phyloP scores from a whole-genome alignment of 2,888 invertebrate genomes.

The Xestia rhomboidea region DNA sequence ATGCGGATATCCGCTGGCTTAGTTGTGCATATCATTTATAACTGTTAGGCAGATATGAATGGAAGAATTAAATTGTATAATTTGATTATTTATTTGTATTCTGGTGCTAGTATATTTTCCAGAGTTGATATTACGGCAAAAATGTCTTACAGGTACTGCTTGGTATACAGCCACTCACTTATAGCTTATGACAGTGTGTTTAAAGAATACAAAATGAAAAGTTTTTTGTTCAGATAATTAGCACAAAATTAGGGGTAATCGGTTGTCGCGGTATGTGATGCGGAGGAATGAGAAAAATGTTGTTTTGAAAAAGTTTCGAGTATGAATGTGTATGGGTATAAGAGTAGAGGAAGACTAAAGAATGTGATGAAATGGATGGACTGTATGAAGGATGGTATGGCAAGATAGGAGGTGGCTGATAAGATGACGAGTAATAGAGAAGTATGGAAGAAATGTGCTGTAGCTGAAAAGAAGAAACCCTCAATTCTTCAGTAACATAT shows the following conservation, averaged over 20 bases:
- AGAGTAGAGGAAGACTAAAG: too few relatives aligned
- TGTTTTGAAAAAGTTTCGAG: too few relatives aligned
- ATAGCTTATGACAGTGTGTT: neutral
- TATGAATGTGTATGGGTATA: too few relatives aligned
- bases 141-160: neutral
- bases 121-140: neutral
- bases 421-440: too few relatives aligned
- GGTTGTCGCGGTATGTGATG: too few relatives aligned
- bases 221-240: neutral
- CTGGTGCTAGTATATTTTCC: neutral
- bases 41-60: conserved; percentile 22
- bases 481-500: neutral
- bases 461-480: neutral
- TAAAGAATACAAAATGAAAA: neutral
- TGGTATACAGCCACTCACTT: neutral
- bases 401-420: too few relatives aligned
- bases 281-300: too few relatives aligned
- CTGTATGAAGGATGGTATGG: too few relatives aligned
- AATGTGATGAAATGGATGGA: too few relatives aligned
- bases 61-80: conserved; percentile 19
- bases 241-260: neutral
- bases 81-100: neutral
- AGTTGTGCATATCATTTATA: conserved; percentile 53
- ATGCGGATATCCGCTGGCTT: conserved; percentile 45
- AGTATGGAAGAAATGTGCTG: too few relatives aligned